Evolutionary conservation across 2,797 vertebrate genomes (phyloP), one percentile per base, ranked within the genome.

Genomic region (Pantherophis vulpinus): DNA sequence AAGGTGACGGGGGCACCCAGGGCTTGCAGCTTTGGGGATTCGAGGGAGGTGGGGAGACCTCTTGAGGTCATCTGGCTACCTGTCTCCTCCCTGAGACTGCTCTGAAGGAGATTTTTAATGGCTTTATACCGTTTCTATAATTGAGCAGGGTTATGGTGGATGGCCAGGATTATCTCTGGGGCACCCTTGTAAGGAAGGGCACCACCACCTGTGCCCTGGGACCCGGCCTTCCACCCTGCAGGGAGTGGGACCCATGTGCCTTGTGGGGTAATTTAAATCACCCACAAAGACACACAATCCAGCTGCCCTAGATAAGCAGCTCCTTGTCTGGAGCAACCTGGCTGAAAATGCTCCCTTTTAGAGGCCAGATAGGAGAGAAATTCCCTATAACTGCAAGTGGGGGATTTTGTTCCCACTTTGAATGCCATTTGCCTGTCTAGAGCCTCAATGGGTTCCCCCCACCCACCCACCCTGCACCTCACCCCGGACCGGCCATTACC

Each of bases 401-500:
- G 56, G 87, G 1, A 12, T 25, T 59, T 59, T 37, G 14, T 16
- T 16, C 25, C 42, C 88, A 18, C 27, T 16, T 29, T 12, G 16
- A 13, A 4, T 27, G 5, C 51, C 32, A 14, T 54, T 13, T 91
- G 58, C 12, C 8, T 61, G 29, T 27, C 47, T 8, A 18, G 83
- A 63, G 58, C 27, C 60, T 63, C 13, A 3, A 6, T 25, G 29
- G 86, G 25, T 16, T 14, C 11, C n/a, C 14, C 1, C 0, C 13
- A 0, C 59, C 25, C 8, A 0, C 60, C 18, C 13, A 13, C 55
- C 58, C 20, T 6, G 5, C 4, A 0, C 47, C 27, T 12, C 63
- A 29, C 89, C 6, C 13, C n/a, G 23, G 86, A 10, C 5, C 1
- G 29, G 13, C 61, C 1, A 2, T 97, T 97, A 99, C 99, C 98